A percentile compares a stretch with the other conserved stretches of the same genome.
Evolutionary conservation across 2,797 vertebrate species (phyloP).

Genomic region (Mustela erminea): DNA sequence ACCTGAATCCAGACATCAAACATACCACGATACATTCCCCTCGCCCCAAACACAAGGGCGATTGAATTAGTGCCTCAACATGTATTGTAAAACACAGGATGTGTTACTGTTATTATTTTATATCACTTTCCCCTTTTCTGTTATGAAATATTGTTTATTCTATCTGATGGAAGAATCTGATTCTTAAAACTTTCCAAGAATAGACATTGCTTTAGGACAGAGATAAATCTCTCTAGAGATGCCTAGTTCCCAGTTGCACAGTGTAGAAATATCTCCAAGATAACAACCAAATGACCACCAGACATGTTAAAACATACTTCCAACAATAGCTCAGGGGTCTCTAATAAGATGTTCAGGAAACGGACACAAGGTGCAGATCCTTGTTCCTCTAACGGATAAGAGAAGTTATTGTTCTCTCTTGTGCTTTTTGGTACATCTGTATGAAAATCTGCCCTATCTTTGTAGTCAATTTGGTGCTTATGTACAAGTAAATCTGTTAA

Average conservation of each 20-base stretch:
- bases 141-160: slow-evolving; percentile 11
- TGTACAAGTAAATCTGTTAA: background rate
- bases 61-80: background rate
- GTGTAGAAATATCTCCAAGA: background rate
- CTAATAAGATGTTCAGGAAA: background rate
- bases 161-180: background rate
- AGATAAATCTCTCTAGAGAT: background rate
- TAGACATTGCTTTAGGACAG: background rate
- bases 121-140: background rate
- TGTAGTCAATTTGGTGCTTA: background rate
- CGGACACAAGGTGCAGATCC: background rate
- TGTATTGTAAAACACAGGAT: background rate
- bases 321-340: background rate
- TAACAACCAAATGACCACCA: background rate
- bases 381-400: background rate
- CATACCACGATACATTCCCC: background rate
- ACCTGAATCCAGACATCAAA: background rate
- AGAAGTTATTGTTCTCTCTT: background rate
- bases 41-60: background rate
- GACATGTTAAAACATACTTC: background rate
- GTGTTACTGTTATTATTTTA: background rate
- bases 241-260: background rate
- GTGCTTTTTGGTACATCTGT: background rate
- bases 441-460: background rate
- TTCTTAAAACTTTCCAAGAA: background rate